Evolutionary conservation across 2,888 invertebrate genomes (phyloP), one percentile per base, ranked within the genome.

Genomic region (Tetranychus truncatus): DNA sequence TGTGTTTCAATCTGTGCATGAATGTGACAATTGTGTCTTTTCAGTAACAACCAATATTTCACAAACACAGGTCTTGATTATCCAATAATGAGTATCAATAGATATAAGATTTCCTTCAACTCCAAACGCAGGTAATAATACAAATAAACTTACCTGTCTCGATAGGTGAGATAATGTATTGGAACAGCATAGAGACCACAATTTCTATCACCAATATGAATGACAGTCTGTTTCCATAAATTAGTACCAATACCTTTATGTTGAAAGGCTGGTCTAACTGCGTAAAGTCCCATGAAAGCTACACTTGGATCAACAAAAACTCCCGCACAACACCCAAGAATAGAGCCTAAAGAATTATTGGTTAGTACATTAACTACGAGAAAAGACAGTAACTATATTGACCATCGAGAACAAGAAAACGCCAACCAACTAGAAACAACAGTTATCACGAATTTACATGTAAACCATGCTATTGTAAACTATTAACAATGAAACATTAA

Each of bases 141-240:
- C 4, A 46, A 1, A n/a, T 34, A 11, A 18, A 45, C 72, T 72
- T 15, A 72, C 66, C 67, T 66, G 74, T 79, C 78, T 73, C 78
- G 75, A 71, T 79, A 79, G 71, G 77, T 79, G 18, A 67, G 65
- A 45, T 78, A 73, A 66, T 78, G 78, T 18, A 76, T 74, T 1
- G 78, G 77, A 8, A 79, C 79, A 9, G 79, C 77, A 67, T 79
- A 78, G 18, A 79, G 78, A 18, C 79, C 79, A 9, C 76, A 78
- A 69, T 79, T 79, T 5, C 76, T 74, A 9, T 77, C 75, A 5
- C 77, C 78, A 55, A 79, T 72, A 66, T 78, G 77, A 9, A 75
- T 75, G 77, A 77, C 77, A 9, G 77, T 78, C n/a, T 75, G 73
- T 15, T 74, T 69, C 79, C 79, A 79, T 46, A 79, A 76, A 66